Evolutionary conservation across 1,140 invertebrate species (phyloP), one percentile per base, ranked within the genome.

Genomic region (Papilio dardanus): DNA sequence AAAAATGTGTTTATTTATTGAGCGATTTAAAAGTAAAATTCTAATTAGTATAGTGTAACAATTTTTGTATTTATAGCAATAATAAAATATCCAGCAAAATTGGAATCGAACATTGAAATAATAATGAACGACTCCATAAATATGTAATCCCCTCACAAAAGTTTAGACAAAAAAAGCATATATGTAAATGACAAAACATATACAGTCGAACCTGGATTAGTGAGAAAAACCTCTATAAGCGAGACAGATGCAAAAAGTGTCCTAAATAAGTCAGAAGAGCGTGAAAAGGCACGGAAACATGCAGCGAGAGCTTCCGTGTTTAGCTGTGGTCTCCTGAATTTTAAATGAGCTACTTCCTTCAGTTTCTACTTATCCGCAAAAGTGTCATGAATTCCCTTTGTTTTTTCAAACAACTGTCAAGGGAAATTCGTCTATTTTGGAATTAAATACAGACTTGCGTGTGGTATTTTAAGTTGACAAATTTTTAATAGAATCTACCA

Each of bases 251-350:
- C n/a, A n/a, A n/a, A n/a, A n/a, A 28, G 24, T 50, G 69, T 50
- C 42, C 69, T 71, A 31, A 50, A 71, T 50, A 50, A 71, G 42
- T 50, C 24, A 71, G 24, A 71, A 50, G 24, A 69, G 67, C 40
- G 40, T 71, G 42, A 71, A 71, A 71, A 71, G 14, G 42, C 21
- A 24, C 69, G 42, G 42, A 71, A 71, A 50, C 69, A 71, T 71
- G 69, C 31, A 71, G 69, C n/a, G 33, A 71, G 69, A 14, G 40
- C 46, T 71, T 71, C 42, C 69, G 69, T 71, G 30, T 71, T 71
- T 71, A 71, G 16, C 69, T 14, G 69, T 19, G 42, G 69, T 50
- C 69, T 71, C 28, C 69, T 71, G 69, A 71, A 71, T 71, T 71
- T 50, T 71, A 50, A 71, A 71, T 31, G 42, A 33, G 40, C 40